These are phyloP conservation scores for Saturnia japonica DNA, from an alignment of 2,888 invertebrate genomes.

Conservation along the genomic window DNA sequence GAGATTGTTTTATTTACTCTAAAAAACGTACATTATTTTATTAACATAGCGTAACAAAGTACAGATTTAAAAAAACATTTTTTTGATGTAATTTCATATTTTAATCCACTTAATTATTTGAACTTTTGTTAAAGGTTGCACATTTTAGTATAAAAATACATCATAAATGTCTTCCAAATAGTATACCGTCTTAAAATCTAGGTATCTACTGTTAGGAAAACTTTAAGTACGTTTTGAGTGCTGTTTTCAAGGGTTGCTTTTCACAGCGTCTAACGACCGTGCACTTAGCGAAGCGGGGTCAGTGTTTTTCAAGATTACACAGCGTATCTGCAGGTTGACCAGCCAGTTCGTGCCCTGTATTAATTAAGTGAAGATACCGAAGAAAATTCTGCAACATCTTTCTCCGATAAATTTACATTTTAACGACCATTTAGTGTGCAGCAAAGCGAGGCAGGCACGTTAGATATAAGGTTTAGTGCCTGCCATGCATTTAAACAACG, in stretches of 20 bases:
- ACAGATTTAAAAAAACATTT: too few species aligned
- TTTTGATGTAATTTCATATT: too few species aligned
- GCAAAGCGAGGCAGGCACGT: constrained; percentile 37
- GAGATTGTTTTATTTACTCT: too few species aligned
- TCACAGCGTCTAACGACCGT: constrained; percentile 20
- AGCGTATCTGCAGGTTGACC: constrained; percentile 16
- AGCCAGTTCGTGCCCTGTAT: constrained; percentile 38
- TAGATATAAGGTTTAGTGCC: constrained; percentile 46
- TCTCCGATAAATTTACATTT: constrained; percentile 57
- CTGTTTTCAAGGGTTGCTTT: constrained; percentile 24
- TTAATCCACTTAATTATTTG: too few species aligned
- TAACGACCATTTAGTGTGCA: constrained; percentile 54
- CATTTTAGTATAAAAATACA: neutral
- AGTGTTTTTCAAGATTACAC: constrained; percentile 11
- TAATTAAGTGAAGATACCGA: constrained; percentile 40
- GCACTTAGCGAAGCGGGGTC: constrained; percentile 14
- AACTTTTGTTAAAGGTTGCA: neutral
- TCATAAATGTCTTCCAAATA: neutral
- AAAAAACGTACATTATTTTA: too few species aligned
- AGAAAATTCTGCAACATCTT: constrained; percentile 40
- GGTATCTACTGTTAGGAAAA: constrained; percentile 2
- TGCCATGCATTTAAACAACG: constrained; percentile 58
- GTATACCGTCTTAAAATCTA: constrained; percentile 1
- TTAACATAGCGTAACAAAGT: neutral
- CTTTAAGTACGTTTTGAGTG: constrained; percentile 17